These are phyloP conservation scores for Bombus sylvicola DNA, from an alignment of 1,140 invertebrate species.

Conservation along the genomic window DNA sequence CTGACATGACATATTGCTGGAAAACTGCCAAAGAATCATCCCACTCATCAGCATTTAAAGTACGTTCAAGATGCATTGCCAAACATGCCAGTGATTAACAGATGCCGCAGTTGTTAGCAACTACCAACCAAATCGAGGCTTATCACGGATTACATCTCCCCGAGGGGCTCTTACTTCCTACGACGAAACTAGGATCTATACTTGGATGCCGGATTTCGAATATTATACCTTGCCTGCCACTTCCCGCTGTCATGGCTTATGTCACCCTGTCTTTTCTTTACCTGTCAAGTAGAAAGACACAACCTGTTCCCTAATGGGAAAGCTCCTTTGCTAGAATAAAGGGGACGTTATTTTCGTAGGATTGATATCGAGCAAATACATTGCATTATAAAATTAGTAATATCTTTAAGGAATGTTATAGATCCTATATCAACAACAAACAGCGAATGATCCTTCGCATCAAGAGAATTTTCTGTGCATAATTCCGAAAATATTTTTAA, in stretches of 20 bases:
- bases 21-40: no score
- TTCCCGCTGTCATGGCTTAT: slow-evolving; percentile 66
- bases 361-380: neutral
- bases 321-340: slow-evolving; percentile 19
- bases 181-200: slow-evolving; percentile 45
- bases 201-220: slow-evolving; percentile 58
- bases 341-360: slow-evolving; percentile 32
- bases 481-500: neutral
- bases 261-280: slow-evolving; percentile 56
- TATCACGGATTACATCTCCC: slow-evolving; percentile 75
- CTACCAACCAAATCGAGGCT: slow-evolving; percentile 78
- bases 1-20: no score
- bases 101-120: slow-evolving; percentile 73
- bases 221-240: slow-evolving; percentile 71
- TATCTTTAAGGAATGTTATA: neutral
- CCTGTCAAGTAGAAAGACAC: slow-evolving; percentile 58
- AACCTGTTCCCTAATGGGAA: slow-evolving; percentile 35
- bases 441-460: neutral
- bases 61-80: slow-evolving; percentile 75
- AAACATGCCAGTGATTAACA: slow-evolving; percentile 76
- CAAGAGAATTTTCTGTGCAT: neutral
- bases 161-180: slow-evolving; percentile 69
- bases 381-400: neutral
- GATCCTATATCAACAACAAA: neutral
- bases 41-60: slow-evolving; percentile 60